Evolutionary conservation across 2,888 invertebrate genomes (phyloP).

Genomic region (Nesidiocoris tenuis): DNA sequence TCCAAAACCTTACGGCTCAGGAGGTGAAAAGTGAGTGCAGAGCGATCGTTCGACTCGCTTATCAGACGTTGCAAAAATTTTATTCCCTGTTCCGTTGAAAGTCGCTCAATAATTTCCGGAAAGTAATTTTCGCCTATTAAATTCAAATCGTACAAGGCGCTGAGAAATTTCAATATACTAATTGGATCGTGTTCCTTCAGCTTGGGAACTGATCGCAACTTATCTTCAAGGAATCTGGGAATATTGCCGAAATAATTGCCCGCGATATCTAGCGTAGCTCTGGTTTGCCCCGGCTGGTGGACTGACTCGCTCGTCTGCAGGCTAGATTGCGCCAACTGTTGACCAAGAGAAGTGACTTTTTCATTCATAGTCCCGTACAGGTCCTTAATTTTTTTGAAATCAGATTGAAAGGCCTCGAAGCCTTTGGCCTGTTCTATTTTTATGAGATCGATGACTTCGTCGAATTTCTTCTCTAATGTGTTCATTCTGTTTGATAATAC

Average conservation of each 20-base stretch:
- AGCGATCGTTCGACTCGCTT: not conserved
- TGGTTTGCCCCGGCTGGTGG: not conserved
- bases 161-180: conserved; percentile 17
- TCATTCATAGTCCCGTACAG: not conserved
- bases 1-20: conserved; percentile 7
- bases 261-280: not conserved
- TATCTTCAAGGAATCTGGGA: conserved; percentile 1
- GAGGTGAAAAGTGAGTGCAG: not conserved
- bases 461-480: not conserved
- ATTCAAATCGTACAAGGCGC: conserved; percentile 11
- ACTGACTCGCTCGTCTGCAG: not conserved
- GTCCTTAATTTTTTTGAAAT: not conserved
- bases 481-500: not conserved
- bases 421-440: not conserved
- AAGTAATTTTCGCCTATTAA: not conserved
- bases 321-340: not conserved
- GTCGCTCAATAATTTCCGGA: conserved; percentile 3
- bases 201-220: not conserved
- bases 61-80: not conserved
- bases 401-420: not conserved
- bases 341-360: not conserved
- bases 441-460: not conserved
- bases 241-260: not conserved
- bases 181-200: conserved; percentile 11
- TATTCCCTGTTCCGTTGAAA: conserved; percentile 1